Evolutionary conservation across 2,888 invertebrate genomes (phyloP).

Genomic region (Eurytoma adleriae): DNA sequence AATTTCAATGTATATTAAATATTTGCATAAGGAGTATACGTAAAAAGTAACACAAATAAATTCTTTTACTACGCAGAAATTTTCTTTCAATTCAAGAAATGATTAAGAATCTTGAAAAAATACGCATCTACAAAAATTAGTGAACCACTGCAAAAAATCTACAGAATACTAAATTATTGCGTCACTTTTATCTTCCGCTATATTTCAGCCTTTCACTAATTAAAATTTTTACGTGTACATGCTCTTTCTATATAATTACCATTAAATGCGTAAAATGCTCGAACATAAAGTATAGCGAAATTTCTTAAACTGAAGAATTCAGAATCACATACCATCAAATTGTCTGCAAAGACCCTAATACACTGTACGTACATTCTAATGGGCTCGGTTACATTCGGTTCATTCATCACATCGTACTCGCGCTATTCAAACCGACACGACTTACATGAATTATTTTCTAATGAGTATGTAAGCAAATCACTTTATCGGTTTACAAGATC

Average conservation of each 20-base stretch:
- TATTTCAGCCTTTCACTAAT: conserved; percentile 40
- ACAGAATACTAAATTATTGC: conserved; percentile 8
- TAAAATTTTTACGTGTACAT: conserved; percentile 8
- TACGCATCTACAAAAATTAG: conserved; percentile 4
- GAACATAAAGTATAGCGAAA: not conserved
- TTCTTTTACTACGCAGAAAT: too few relatives aligned
- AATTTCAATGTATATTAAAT: too few relatives aligned
- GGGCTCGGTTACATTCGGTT: not conserved
- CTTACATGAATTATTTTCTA: conserved; percentile 40
- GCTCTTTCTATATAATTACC: conserved; percentile 10
- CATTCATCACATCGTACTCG: conserved; percentile 22
- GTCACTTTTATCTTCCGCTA: not conserved
- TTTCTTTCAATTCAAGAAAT: not conserved
- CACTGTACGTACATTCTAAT: not conserved
- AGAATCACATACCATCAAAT: conserved; percentile 25
- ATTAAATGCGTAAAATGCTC: not conserved
- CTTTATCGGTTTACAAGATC: conserved; percentile 2
- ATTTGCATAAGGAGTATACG: too few relatives aligned
- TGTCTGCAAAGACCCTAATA: conserved; percentile 22
- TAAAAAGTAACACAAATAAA: too few relatives aligned
- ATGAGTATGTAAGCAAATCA: conserved; percentile 10
- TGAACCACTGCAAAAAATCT: not conserved
- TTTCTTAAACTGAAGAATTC: not conserved
- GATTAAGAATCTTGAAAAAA: not conserved
- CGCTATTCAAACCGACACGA: conserved; percentile 26